A percentile compares a stretch with the other conserved stretches of the same genome.
These are phyloP conservation scores for Diadophis punctatus DNA, from an alignment of 2,113 vertebrate genomes.

Conservation along the genomic window DNA sequence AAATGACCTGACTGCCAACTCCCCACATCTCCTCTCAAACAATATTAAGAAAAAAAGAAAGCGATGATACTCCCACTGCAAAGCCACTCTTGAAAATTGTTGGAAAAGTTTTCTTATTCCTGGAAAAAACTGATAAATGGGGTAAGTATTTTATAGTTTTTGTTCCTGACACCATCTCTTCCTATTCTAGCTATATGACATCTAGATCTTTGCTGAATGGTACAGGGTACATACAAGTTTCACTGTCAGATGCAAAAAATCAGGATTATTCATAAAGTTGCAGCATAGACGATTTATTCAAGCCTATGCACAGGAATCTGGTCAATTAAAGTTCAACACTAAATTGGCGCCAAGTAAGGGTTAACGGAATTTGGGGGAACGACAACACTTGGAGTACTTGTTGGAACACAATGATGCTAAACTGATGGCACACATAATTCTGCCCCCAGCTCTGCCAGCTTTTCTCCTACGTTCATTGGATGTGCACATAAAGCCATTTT, in stretches of 20 bases:
- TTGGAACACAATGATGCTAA: neutral
- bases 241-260: neutral
- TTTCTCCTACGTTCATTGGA: neutral
- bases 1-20: neutral
- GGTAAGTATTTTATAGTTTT: neutral
- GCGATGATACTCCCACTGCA: neutral
- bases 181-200: neutral
- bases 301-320: neutral
- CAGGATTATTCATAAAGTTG: neutral
- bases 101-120: neutral
- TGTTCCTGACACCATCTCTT: neutral
- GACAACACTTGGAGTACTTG: neutral
- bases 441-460: neutral
- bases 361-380: neutral
- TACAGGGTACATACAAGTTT: neutral
- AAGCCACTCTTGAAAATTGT: neutral
- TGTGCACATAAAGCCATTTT: neutral
- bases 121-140: neutral
- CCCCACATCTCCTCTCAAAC: neutral
- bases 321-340: neutral
- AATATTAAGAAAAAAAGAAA: neutral
- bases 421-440: neutral
- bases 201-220: neutral
- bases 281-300: neutral
- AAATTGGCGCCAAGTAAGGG: neutral